A percentile compares a stretch with the other conserved stretches of the same genome.
These are phyloP conservation scores for Enteromius mattozi DNA, from an alignment of 2,797 vertebrate genomes.

Conservation along the genomic window DNA sequence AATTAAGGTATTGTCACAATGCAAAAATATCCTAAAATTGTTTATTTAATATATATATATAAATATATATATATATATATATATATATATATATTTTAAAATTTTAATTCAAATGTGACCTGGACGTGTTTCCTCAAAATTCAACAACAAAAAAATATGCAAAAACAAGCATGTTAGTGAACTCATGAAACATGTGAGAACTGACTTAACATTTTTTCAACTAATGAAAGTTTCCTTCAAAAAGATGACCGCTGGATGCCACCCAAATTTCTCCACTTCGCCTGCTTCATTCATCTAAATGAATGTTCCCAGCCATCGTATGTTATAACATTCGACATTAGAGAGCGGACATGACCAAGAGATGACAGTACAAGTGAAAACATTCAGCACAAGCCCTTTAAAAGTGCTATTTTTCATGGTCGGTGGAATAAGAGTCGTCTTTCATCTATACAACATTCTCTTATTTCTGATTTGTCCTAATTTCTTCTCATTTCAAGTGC, in stretches of 20 bases:
- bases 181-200: neutral
- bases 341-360: conserved; percentile 12
- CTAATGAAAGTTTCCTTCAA: neutral
- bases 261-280: conserved; percentile 9
- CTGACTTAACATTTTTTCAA: neutral
- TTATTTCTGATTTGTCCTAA: neutral
- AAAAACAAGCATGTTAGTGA: neutral
- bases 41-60: neutral
- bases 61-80: too few relatives aligned
- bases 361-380: neutral
- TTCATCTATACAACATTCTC: neutral
- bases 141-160: neutral
- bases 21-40: neutral
- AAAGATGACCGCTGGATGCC: conserved; percentile 4
- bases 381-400: conserved; percentile 2
- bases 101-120: neutral
- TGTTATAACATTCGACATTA: conserved; percentile 2
- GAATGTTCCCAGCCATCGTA: neutral
- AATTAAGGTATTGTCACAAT: neutral
- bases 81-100: too few relatives aligned
- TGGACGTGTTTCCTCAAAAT: neutral
- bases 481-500: neutral
- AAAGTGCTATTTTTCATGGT: neutral
- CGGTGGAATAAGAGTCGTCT: neutral
- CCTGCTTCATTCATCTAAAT: conserved; percentile 22